Evolutionary conservation across 92 coral and sea anemone genomes (phyloP), one percentile per base, ranked within the genome.

Genomic region (Epizoanthus stellaris): DNA sequence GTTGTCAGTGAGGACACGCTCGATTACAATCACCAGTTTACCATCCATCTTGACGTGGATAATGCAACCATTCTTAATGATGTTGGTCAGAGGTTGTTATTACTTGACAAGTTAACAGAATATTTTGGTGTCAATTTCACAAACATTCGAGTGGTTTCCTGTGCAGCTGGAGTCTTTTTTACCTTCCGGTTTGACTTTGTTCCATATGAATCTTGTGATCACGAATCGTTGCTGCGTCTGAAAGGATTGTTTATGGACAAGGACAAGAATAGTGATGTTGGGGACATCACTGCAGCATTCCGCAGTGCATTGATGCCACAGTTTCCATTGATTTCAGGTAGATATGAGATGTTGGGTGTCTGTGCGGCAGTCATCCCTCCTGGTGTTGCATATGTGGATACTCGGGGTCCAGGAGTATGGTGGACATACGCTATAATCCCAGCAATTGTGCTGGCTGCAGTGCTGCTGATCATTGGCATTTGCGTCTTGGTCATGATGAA

Each of bases 351-450:
- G 81, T 77, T 87, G 58, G 75, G 71, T 6, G 95, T 93, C 1
- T 95, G 94, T 68, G 75, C 52, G 21, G 73, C 80, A 42, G 66
- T 75, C 10, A 68, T 67, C 14, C 77, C 80, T 0, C 84, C 87
- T n/a, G 94, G 88, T 36, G 85, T 86, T 12, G 87, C 63, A 23
- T 84, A 82, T 16, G 64, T 80, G 1, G 85, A 87, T 45, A 90
- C 81, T 6, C 91, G 88, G 3, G 82, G 93, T 0, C 93, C 91
- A 16, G 90, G 86, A 52, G 73, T 89, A 10, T 97, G 99, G 99
- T 97, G 99, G 99, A 88, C 98, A 11, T 92, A 95, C 47, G 95
- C 98, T 8, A 88, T 97, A 43, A 95, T 95, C 74, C 99, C 99
- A 38, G 98, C 96, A 12, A 89, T 97, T 80, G 95, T 95, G 3